Percentiles rank a stretch among this genome's conserved stretches.
Evolutionary conservation across 1,140 invertebrate genomes (phyloP).

Genomic region (Aradophagus sp.): DNA sequence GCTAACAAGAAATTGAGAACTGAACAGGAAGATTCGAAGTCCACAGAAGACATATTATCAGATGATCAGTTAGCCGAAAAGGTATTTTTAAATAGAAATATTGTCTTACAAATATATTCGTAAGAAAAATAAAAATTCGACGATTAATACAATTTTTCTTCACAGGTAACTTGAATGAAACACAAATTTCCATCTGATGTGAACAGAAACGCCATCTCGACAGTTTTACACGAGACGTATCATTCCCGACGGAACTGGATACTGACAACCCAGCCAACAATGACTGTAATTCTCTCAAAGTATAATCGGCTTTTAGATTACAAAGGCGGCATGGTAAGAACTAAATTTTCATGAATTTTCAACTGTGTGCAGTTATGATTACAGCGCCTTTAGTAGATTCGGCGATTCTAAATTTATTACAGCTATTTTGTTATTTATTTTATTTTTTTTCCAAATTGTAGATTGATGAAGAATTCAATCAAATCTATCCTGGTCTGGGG

Average conservation of each 20-base stretch:
- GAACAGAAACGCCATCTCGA: slow-evolving; percentile 7
- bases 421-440: slow-evolving; percentile 6
- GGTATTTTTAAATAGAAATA: too few species aligned
- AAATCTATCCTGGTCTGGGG: slow-evolving; percentile 1
- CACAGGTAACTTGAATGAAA: slow-evolving; percentile 22
- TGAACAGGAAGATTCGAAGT: too few species aligned
- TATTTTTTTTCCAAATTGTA: too few species aligned
- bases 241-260: slow-evolving; percentile 19
- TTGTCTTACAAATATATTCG: not conserved
- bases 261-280: slow-evolving; percentile 2
- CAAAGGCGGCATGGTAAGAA: slow-evolving; percentile 28
- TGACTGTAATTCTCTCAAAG: slow-evolving; percentile 14
- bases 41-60: slow-evolving; percentile 4
- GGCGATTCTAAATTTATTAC: too few species aligned
- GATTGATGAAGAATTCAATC: slow-evolving; percentile 26
- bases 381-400: too few species aligned
- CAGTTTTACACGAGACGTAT: slow-evolving; percentile 10
- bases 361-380: too few species aligned
- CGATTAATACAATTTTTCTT: not conserved
- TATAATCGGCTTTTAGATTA: slow-evolving; percentile 22
- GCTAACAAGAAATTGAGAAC: slow-evolving; percentile 6
- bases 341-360: not conserved
- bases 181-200: slow-evolving; percentile 16
- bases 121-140: too few species aligned
- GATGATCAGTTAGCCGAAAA: slow-evolving; percentile 15